A percentile compares a stretch with the other conserved stretches of the same genome.
phyloP scores from a whole-genome alignment of 2,888 invertebrate genomes.

The Eremobia ochroleuca region DNA sequence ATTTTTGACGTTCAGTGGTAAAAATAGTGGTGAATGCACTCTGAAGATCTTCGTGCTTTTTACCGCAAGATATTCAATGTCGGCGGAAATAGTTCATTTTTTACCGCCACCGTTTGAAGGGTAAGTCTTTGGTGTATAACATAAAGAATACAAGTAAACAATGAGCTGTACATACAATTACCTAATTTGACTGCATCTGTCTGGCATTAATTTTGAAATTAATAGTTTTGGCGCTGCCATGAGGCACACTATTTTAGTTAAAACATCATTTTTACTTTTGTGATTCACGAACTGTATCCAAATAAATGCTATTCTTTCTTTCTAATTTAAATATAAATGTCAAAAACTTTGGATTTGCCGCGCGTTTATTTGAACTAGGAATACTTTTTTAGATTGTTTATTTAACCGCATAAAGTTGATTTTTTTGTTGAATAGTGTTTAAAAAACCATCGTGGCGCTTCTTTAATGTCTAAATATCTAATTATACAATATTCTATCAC shows the following conservation, averaged over 20 bases:
- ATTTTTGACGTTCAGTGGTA: background rate
- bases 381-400: background rate
- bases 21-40: constrained; percentile 6
- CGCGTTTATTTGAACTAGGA: background rate
- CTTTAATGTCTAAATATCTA: constrained; percentile 1
- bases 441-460: background rate
- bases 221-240: background rate
- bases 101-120: constrained; percentile 30
- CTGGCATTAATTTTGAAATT: background rate
- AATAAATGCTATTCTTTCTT: background rate
- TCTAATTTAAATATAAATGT: background rate
- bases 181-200: background rate
- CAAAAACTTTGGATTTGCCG: background rate
- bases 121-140: constrained; percentile 47
- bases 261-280: background rate
- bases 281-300: background rate
- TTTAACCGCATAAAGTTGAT: background rate
- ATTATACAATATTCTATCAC: constrained; percentile 8
- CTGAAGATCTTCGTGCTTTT: background rate
- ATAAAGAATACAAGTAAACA: background rate
- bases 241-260: background rate
- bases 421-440: background rate
- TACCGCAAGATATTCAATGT: constrained; percentile 41
- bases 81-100: constrained; percentile 29
- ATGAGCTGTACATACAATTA: background rate